These are phyloP conservation scores for Athrips mouffetella DNA, from an alignment of 2,888 invertebrate genomes.

Conservation along the genomic window DNA sequence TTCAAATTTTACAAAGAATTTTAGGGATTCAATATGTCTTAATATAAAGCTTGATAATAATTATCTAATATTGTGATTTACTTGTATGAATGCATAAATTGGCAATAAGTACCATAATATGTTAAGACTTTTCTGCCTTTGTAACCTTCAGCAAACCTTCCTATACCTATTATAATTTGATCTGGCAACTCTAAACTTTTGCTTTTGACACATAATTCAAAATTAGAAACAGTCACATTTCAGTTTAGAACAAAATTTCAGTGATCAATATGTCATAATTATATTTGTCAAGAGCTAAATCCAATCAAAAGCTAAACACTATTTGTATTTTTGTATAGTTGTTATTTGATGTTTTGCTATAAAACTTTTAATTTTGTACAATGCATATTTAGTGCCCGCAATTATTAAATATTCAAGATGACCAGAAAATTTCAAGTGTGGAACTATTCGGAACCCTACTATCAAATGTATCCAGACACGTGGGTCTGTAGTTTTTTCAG, in stretches of 20 bases:
- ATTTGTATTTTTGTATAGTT: conserved; percentile 46
- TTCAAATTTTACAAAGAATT: too few relatives aligned
- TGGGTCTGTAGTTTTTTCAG: conserved; percentile 50
- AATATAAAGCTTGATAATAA: too few relatives aligned
- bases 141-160: too few relatives aligned
- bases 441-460: conserved; percentile 74
- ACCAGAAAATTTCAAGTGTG: conserved; percentile 76
- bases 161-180: conserved; percentile 3
- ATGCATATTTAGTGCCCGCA: conserved; percentile 51
- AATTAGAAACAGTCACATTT: conserved; percentile 51
- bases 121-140: too few relatives aligned
- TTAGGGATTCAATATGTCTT: too few relatives aligned
- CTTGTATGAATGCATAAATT: too few relatives aligned
- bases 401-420: conserved; percentile 54
- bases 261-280: conserved; percentile 61
- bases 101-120: too few relatives aligned
- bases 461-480: conserved; percentile 73
- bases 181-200: conserved; percentile 15
- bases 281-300: conserved; percentile 65
- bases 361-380: conserved; percentile 48
- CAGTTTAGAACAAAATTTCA: conserved; percentile 52
- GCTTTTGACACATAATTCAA: conserved; percentile 40
- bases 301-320: conserved; percentile 56
- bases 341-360: conserved; percentile 51
- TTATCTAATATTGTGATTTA: too few relatives aligned